A percentile compares a stretch with the other conserved stretches of the same genome.
Evolutionary conservation across 2,888 invertebrate species (phyloP).

Genomic region (Aquatica leii): DNA sequence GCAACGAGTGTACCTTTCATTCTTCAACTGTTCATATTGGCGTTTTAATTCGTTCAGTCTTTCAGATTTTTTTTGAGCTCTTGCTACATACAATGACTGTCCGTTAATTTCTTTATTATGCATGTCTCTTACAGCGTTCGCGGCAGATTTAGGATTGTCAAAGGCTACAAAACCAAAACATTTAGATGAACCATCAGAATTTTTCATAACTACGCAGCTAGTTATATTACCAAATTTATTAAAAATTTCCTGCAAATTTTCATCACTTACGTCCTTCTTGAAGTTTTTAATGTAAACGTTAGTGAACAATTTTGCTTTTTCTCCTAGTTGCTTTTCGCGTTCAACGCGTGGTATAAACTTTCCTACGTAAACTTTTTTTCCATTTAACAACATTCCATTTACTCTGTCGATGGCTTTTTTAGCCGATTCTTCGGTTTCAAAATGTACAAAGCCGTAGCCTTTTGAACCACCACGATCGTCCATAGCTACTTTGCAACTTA

Average conservation of each 20-base stretch:
- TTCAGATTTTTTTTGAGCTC: constrained; percentile 98
- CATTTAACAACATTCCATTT: constrained; percentile 97
- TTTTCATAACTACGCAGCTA: constrained; percentile 90
- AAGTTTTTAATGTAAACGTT: constrained; percentile 99
- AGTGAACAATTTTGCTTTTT: constrained; percentile 93
- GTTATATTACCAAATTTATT: constrained; percentile 91
- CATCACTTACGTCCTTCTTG: constrained; percentile 90
- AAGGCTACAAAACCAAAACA: constrained; percentile 99
- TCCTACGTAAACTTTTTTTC: constrained; percentile 98
- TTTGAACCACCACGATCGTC: constrained; percentile 94
- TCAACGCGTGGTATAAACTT: constrained; percentile 97
- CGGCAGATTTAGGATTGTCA: constrained; percentile 95
- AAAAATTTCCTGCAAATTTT: constrained; percentile 88
- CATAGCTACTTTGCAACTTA: constrained; percentile 97
- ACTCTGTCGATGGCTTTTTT: constrained; percentile 98
- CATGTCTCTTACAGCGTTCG: constrained; percentile 88
- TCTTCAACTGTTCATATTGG: constrained; percentile 93
- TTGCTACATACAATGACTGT: constrained; percentile 90
- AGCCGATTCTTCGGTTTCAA: constrained; percentile 97
- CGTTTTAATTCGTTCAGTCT: constrained; percentile 95
- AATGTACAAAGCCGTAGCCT: constrained; percentile 98
- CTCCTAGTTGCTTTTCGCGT: constrained; percentile 95
- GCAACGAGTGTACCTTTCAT: constrained; percentile 79
- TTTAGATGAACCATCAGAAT: constrained; percentile 90
- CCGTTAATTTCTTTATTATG: constrained; percentile 84